Evolutionary conservation across 1,140 invertebrate species (phyloP), one percentile per base, ranked within the genome.

Genomic region (Acromyrmex echinatior): DNA sequence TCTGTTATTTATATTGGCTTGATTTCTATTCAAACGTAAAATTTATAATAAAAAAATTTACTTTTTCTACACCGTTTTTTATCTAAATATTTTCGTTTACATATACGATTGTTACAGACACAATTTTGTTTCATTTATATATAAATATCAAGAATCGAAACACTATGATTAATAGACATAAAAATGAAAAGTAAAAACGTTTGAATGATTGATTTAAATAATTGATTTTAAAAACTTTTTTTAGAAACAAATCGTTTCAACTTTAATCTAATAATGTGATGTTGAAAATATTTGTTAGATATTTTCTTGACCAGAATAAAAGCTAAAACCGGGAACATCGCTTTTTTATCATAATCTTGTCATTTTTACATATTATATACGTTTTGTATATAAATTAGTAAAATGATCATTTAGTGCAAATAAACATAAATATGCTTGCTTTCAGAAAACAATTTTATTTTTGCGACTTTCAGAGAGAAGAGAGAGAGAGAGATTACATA

Each of bases 361-460:
- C 65, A 84, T 78, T 91, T 91, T 91, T 91, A 91, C 87, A 91
- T 18, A 39, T 76, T 78, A 76, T 89, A 82, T 88, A 88, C n/a
- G 68, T 90, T 90, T 90, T 91, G 80, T 51, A 91, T 28, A 86
- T 91, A 91, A 60, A 81, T 35, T 9, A 12, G 14, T 18, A 62
- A 63, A 53, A 60, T 71, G 45, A 62, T 18, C 35, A 73, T 62
- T 73, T 82, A 49, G 4, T 9, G 9, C n/a, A n/a, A n/a, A 56
- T n/a, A 65, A 35, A 56, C 25, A 6, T 49, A 18, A 18, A 71
- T n/a, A 49, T 31, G 14, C 3, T 45, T 73, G 25, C 5, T 62
- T 74, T 82, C 16, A 45, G 16, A 51, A 45, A 73, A 16, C 0
- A 0, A 71, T 73, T 62, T 62, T 49, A 14, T 31, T 28, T 35